Conservation (phyloP, 2,113 vertebrate species). For the Salminus brasiliensis region DNA sequence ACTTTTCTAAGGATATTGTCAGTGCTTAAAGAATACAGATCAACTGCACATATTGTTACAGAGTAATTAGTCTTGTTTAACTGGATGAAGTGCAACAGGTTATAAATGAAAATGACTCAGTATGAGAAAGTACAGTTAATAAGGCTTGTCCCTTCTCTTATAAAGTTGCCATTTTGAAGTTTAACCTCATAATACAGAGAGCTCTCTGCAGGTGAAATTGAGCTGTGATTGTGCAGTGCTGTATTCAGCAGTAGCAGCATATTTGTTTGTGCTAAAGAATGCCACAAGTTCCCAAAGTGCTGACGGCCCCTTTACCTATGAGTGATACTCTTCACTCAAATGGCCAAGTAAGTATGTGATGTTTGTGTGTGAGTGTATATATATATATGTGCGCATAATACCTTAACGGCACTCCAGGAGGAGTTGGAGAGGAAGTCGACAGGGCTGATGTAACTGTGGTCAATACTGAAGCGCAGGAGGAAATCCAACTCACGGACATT, state of each 20-base stretch:
- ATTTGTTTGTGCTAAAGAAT: neutral
- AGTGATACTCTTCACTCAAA: neutral
- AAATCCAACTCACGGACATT: constrained; percentile 77
- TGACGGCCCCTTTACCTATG: neutral
- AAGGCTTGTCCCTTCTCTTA: too few species aligned
- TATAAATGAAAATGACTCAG: too few species aligned
- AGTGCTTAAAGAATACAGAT: too few species aligned
- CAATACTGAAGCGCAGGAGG: constrained; percentile 78
- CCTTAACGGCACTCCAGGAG: constrained; percentile 79
- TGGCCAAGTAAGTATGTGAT: neutral
- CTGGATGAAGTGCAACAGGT: too few species aligned
- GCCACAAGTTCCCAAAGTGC: neutral
- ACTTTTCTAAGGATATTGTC: too few species aligned
- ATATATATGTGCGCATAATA: constrained; percentile 38
- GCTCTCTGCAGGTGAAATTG: too few species aligned
- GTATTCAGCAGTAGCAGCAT: neutral
- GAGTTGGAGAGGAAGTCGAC: constrained; percentile 78
- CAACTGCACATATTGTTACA: too few species aligned
- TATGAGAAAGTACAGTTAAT: too few species aligned
- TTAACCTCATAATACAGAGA: too few species aligned
- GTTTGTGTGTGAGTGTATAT: constrained; percentile 2
- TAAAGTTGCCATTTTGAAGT: too few species aligned
- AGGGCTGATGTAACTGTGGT: constrained; percentile 75
- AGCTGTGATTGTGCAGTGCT: neutral
- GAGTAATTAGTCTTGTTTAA: too few species aligned